Base-by-base conservation (phyloP, 1,140 invertebrate genomes). In the Zaprionus tsacasi region DNA sequence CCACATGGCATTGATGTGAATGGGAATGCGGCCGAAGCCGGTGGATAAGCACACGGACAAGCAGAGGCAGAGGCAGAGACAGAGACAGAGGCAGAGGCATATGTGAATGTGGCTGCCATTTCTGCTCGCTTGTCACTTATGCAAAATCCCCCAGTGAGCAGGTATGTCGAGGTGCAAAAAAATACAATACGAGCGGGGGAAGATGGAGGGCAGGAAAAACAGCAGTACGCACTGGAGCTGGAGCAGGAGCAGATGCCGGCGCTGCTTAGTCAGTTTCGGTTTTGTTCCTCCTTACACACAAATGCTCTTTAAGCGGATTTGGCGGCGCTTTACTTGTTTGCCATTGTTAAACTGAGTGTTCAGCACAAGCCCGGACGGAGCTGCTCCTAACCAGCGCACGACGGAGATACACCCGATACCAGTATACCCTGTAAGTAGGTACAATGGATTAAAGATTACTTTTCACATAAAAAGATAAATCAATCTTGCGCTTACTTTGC, bases 281-380 rank as follows among this genome's bases (percentile, higher is more conserved):
- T 67, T 73, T 88, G 70, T 79, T 72, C 15, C 48, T 64, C 48
- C 38, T 64, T 12, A 88, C 83, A 88, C 78, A 89, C 85, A 88
- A 88, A 89, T 89, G 85, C 85, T 88, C 83, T 88, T 88, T 88
- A 89, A 88, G 85, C 85, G 85, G 85, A 85, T 88, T 88, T 85
- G 70, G 81, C 61, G 70, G 75, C 81, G 75, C 79, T 88, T 89
- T 88, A 85, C 78, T 88, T 88, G 85, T 88, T 88, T 88, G 85
- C 85, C 83, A 89, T 88, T 88, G 83, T 88, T 83, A 89, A 88
- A 88, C 85, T 83, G 85, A 89, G 80, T 81, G 83, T 80, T 88
- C 80, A 83, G 80, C 83, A 87, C 78, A 82, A 65, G 85, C 73
- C 74, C 25, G 57, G n/a, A 48, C 15, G 38, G 15, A 10, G 4